Conservation (phyloP, 2,888 invertebrate genomes). For the Cistogaster globosa region DNA sequence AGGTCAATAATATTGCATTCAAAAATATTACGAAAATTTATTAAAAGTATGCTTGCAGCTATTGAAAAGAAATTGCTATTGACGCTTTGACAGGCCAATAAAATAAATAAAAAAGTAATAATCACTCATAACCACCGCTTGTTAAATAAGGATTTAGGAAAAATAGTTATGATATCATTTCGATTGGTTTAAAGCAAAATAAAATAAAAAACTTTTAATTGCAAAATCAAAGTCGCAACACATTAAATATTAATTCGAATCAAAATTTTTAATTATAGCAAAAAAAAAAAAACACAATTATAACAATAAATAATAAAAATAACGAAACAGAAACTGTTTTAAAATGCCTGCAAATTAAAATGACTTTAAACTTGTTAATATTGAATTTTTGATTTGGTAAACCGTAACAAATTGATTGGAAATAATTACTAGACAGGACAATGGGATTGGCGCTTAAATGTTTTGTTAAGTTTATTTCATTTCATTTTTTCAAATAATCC, state of each 20-base stretch:
- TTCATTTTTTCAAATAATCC: conserved; percentile 7
- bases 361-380: conserved; percentile 9
- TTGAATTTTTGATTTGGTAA: conserved; percentile 4
- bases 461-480: background rate
- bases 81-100: background rate
- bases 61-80: conserved; percentile 22
- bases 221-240: too few species aligned
- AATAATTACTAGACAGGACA: conserved; percentile 28
- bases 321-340: background rate
- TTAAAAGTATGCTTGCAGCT: conserved; percentile 32
- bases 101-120: conserved; percentile 19
- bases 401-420: conserved; percentile 53
- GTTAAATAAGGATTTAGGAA: background rate
- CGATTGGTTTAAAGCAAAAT: background rate
- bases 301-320: too few species aligned
- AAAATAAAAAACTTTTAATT: background rate
- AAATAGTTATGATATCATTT: too few species aligned
- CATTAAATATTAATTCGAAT: too few species aligned
- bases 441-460: conserved; percentile 52
- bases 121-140: background rate
- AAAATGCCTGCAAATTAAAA: conserved; percentile 13
- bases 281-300: too few species aligned
- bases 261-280: too few species aligned
- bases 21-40: conserved; percentile 38
- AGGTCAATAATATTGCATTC: conserved; percentile 10